phyloP scores from a whole-genome alignment of 2,113 vertebrate genomes.

The Chloropsis cyanopogon region DNA sequence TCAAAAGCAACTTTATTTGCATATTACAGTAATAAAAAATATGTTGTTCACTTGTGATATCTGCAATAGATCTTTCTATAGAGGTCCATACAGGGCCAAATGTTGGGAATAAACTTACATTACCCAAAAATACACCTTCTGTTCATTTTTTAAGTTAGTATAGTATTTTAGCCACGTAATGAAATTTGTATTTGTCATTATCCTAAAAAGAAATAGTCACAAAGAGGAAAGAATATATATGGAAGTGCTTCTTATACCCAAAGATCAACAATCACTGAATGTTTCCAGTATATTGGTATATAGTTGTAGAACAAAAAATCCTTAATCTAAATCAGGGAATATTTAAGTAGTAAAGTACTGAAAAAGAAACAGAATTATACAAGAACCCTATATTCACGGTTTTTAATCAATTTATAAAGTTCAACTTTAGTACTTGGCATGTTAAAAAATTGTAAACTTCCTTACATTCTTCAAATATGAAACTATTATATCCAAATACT shows the following conservation, averaged over 20 bases:
- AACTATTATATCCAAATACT: background rate
- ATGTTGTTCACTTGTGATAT: constrained; percentile 19
- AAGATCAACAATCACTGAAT: background rate
- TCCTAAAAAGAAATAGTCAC: background rate
- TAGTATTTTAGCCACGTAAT: background rate
- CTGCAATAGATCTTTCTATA: constrained; percentile 20
- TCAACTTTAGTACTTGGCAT: background rate
- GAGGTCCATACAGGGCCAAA: background rate
- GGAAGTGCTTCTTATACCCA: background rate
- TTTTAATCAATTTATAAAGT: background rate
- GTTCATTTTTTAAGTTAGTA: background rate
- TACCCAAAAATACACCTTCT: background rate
- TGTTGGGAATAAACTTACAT: background rate
- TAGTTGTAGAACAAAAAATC: background rate
- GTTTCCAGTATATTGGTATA: background rate
- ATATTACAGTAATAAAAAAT: constrained; percentile 32
- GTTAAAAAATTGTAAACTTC: background rate
- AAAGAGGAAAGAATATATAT: background rate
- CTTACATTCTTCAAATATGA: background rate
- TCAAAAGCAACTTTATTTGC: constrained; percentile 36
- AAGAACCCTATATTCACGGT: background rate
- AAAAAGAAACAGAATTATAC: background rate
- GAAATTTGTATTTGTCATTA: background rate
- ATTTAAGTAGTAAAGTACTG: background rate
- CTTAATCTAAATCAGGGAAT: background rate